Conservation (phyloP, 1,140 invertebrate species). For the Reticulitermes speratus region DNA sequence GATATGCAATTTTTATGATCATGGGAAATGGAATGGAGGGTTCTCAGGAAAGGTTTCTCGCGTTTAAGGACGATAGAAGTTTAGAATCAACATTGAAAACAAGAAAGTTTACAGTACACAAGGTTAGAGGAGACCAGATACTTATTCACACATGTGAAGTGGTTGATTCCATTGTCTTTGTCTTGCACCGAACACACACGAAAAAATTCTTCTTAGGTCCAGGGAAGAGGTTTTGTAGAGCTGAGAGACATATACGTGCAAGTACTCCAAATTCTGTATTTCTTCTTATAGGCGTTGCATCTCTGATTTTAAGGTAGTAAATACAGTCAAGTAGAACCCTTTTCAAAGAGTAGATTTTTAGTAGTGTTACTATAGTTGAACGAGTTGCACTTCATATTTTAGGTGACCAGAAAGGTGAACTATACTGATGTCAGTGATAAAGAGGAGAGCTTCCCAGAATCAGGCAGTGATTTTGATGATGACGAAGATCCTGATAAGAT, state of each 20-base stretch:
- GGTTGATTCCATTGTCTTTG: neutral
- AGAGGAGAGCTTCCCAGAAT: constrained; percentile 58
- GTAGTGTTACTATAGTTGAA: neutral
- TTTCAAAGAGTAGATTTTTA: neutral
- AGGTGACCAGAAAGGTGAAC: constrained; percentile 27
- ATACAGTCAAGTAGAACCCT: neutral
- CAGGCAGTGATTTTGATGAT: constrained; percentile 72
- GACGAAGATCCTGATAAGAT: constrained; percentile 88
- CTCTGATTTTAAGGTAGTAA: neutral
- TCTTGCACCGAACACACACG: neutral
- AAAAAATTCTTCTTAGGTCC: neutral
- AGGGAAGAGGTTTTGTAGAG: no score
- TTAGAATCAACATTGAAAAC: neutral
- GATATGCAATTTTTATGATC: constrained; percentile 28
- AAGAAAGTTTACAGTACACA: neutral
- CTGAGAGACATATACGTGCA: no score
- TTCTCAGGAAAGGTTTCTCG: neutral
- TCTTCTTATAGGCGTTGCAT: no score
- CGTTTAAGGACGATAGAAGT: neutral
- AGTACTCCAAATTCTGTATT: neutral
- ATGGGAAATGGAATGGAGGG: constrained; percentile 14
- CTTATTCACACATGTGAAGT: neutral
- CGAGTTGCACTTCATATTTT: neutral
- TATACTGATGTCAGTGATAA: constrained; percentile 58
- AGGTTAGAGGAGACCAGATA: neutral